Evolutionary conservation across 2,888 invertebrate genomes (phyloP), one percentile per base, ranked within the genome.

Genomic region (Pollenia angustigena): DNA sequence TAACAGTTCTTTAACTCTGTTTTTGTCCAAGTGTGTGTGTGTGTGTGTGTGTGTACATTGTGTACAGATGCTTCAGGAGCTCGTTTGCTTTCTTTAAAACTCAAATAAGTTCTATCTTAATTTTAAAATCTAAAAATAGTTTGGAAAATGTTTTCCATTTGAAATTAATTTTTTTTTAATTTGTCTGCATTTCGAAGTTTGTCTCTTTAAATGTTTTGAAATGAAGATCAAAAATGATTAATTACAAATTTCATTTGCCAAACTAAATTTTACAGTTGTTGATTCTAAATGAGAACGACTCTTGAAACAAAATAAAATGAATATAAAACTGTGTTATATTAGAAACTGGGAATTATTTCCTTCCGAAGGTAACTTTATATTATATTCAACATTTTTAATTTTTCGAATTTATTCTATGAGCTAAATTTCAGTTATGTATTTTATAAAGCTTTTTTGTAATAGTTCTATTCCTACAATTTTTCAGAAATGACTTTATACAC

Each of bases 21-120:
- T 32, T 32, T 32, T 32, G 32, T 32, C 4, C 32, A 6, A 0
- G 4, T 6, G 6, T 32, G 32, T 32, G n/a, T 80, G 18, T 32
- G 46, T 44, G 32, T 46, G 48, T 80, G 18, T 18, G 32, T 6
- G 0, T 1, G 32, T 32, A 11, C 75, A n/a, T 32, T 44, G 32
- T 46, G 54, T 80, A n/a, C 50, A 69, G 46, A 40, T 10, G 46
- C 66, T 81, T 54, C 60, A 76, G 72, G 66, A 72, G 81, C 40
- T 78, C 66, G 71, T 68, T 40, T 60, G 54, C 42, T 71, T 60
- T 60, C 42, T 71, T 9, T 14, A 14, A 68, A 23, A 32, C 32
- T 32, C 32, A 32, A 32, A 32, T 32, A 68, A 18, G n/a, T 56
- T 81, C 0, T 56, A 74, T 74, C 72, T 66, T 7, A 56, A 64